These are phyloP conservation scores for Griposia aprilina DNA, from an alignment of 2,888 invertebrate genomes.

Conservation along the genomic window DNA sequence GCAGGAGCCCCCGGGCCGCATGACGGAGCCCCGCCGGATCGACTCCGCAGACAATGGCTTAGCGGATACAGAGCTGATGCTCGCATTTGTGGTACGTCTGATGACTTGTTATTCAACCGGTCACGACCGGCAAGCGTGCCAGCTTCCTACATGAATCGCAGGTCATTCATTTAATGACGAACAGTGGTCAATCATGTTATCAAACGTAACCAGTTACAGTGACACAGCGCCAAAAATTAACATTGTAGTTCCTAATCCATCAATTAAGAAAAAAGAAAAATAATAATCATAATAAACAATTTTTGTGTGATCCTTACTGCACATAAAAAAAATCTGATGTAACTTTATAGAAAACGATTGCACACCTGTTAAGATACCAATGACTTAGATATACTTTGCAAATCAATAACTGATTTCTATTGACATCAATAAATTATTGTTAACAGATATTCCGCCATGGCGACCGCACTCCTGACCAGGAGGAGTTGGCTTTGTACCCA, in stretches of 20 bases:
- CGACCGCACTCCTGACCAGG: constrained; percentile 92
- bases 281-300: background rate
- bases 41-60: constrained; percentile 71
- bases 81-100: constrained; percentile 84
- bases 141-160: constrained; percentile 68
- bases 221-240: constrained; percentile 28
- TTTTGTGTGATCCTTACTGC: background rate
- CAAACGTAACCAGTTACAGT: constrained; percentile 24
- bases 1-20: constrained; percentile 69
- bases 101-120: constrained; percentile 66
- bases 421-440: constrained; percentile 48
- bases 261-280: constrained; percentile 13
- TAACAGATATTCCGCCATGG: constrained; percentile 93
- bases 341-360: background rate
- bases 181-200: constrained; percentile 50
- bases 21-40: constrained; percentile 66
- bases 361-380: background rate
- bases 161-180: constrained; percentile 63
- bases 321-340: background rate
- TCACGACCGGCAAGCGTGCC: constrained; percentile 69
- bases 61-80: constrained; percentile 78
- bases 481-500: constrained; percentile 88
- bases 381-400: too few relatives aligned
- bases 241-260: constrained; percentile 2
- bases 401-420: background rate